phyloP scores from a whole-genome alignment of 2,888 invertebrate species.

The Anoncus sp. region DNA sequence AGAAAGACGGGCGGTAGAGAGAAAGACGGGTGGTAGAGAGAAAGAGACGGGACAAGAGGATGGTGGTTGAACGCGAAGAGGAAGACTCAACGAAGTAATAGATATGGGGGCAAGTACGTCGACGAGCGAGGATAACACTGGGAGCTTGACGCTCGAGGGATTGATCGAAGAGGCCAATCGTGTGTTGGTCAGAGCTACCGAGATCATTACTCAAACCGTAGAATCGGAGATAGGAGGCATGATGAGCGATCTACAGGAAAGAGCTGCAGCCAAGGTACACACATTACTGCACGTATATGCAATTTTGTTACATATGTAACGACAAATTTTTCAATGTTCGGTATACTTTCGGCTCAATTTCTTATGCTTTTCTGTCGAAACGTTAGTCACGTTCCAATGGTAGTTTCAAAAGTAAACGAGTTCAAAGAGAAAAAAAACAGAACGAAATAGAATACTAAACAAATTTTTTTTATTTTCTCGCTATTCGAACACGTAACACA shows the following conservation, averaged over 20 bases:
- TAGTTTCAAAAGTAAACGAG: too few relatives aligned
- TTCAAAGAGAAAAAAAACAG: background rate
- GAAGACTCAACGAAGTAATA: slow-evolving; percentile 30
- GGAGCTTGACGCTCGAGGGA: slow-evolving; percentile 59
- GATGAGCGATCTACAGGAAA: slow-evolving; percentile 64
- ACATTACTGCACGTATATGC: background rate
- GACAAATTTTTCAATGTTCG: slow-evolving; percentile 5
- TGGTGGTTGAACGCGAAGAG: slow-evolving; percentile 8
- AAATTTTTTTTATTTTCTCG: slow-evolving; percentile 16
- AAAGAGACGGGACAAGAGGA: background rate
- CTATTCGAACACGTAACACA: slow-evolving; percentile 16
- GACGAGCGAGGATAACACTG: slow-evolving; percentile 30
- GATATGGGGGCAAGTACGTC: slow-evolving; percentile 60
- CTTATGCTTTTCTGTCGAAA: slow-evolving; percentile 6
- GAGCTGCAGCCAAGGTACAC: slow-evolving; percentile 58
- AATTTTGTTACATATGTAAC: slow-evolving; percentile 6
- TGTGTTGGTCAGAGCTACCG: slow-evolving; percentile 59
- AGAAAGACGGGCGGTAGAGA: too few relatives aligned
- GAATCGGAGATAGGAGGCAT: slow-evolving; percentile 58
- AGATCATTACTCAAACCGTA: slow-evolving; percentile 65
- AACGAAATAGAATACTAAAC: background rate
- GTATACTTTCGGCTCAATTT: background rate
- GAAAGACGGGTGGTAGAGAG: background rate
- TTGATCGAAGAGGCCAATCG: slow-evolving; percentile 64
- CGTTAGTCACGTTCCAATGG: slow-evolving; percentile 20